These are phyloP conservation scores for Chelidonichthys spinosus DNA, from an alignment of 2,797 vertebrate species.

Conservation along the genomic window DNA sequence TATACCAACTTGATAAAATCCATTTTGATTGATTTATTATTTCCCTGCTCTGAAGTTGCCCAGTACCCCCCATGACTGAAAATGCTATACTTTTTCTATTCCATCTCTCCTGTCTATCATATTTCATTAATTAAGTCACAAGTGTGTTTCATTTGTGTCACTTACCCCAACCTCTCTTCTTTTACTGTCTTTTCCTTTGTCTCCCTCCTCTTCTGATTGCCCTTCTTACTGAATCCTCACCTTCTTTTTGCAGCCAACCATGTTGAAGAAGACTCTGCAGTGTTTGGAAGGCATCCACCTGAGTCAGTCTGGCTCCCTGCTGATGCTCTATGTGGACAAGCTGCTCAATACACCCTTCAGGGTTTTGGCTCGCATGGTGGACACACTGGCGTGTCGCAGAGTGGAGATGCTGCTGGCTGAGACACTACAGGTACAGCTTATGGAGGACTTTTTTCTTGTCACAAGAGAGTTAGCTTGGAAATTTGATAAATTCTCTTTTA, in stretches of 20 bases:
- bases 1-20: no score
- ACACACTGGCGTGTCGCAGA: slow-evolving; percentile 95
- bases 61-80: neutral
- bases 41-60: neutral
- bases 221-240: neutral
- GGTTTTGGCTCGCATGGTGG: slow-evolving; percentile 96
- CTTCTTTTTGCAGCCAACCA: slow-evolving; percentile 86
- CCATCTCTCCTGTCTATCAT: neutral
- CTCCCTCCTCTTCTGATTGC: neutral
- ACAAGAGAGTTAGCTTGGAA: neutral
- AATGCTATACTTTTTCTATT: neutral
- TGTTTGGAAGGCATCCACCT: slow-evolving; percentile 98
- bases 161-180: neutral
- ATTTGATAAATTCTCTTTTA: neutral
- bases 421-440: slow-evolving; percentile 89
- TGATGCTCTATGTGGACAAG: slow-evolving; percentile 95
- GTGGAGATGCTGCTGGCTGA: slow-evolving; percentile 98
- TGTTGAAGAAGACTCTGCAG: slow-evolving; percentile 94
- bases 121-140: no score
- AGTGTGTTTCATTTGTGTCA: no score
- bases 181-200: neutral
- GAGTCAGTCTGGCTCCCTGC: slow-evolving; percentile 95
- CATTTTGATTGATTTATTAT: no score
- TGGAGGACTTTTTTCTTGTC: neutral
- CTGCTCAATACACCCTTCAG: slow-evolving; percentile 93